Base-by-base conservation (phyloP, 92 coral and sea anemone genomes). In the Desmophyllum pertusum region DNA sequence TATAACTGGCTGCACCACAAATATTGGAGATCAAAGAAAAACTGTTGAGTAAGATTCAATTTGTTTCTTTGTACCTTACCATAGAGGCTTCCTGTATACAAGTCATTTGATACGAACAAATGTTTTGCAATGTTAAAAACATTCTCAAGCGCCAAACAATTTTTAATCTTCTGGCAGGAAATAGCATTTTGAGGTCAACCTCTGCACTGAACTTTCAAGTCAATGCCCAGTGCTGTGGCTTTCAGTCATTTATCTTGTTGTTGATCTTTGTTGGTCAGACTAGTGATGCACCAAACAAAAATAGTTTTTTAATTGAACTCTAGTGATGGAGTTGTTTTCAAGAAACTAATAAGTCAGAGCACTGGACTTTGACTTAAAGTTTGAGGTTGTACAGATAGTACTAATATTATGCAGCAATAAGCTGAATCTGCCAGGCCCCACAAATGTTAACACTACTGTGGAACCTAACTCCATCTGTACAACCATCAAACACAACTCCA, bases 401-500 rank as follows among this genome's bases (percentile, higher is more conserved):
- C 52, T 70, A n/a, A n/a, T n/a, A 7, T 39, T 55, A 23, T 31
- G 68, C 79, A 40, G 53, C 68, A n/a, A 19, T 4, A 15, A 37
- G 50, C 40, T 39, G 79, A 71, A 82, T 82, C 86, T 55, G 72
- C 62, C 78, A 72, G 79, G 86, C 78, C 52, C 86, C 86, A 71
- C 86, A 82, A 71, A 82, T 39, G 37, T 40, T 81, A n/a, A 89
- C 91, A 91, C 87, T 87, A 73, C 80, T 87, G 94, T 91, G 94
- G 89, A 91, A 87, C 94, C 90, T 76, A 62, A 59, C 67, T 39
- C 74, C 70, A 86, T 91, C 98, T 94, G 98, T 94, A 94, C 98
- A 94, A 94, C 98, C 98, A 94, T 89, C 86, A 89, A 80, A 77
- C 89, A 82, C 87, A 84, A 76, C 87, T 84, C 81, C 75, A 76